Evolutionary conservation across 2,113 vertebrate genomes (phyloP).

Genomic region (Cygnus buccinator): DNA sequence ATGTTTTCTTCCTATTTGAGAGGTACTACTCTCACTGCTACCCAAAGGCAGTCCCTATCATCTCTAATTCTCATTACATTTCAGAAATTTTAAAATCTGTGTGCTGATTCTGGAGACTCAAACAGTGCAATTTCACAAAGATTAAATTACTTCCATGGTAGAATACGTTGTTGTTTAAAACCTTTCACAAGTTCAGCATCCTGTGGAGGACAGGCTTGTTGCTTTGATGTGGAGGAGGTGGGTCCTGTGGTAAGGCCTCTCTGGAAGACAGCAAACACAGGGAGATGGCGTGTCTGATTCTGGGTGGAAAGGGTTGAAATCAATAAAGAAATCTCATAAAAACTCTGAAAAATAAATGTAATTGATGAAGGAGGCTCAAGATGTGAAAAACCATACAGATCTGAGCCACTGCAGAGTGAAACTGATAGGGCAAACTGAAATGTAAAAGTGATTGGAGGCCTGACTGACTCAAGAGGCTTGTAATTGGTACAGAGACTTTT

Average conservation of each 20-base stretch:
- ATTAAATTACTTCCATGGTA: not conserved
- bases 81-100: not conserved
- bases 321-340: not conserved
- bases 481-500: not conserved
- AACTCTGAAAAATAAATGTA: not conserved
- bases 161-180: not conserved
- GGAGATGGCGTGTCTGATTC: not conserved
- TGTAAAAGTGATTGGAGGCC: not conserved
- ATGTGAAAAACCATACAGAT: not conserved
- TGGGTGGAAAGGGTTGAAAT: not conserved
- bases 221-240: not conserved
- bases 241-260: not conserved
- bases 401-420: not conserved
- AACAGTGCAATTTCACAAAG: not conserved
- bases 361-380: not conserved
- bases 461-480: not conserved
- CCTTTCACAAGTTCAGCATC: fast-evolving
- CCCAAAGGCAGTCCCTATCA: not conserved
- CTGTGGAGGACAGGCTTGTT: not conserved
- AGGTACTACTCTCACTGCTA: not conserved
- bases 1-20: not conserved
- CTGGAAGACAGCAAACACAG: not conserved
- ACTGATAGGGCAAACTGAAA: not conserved
- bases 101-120: not conserved
- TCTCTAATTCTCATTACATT: not conserved